A percentile compares a stretch with the other conserved stretches of the same genome.
phyloP scores from a whole-genome alignment of 2,797 vertebrate genomes.

The Cossypha dichroa region DNA sequence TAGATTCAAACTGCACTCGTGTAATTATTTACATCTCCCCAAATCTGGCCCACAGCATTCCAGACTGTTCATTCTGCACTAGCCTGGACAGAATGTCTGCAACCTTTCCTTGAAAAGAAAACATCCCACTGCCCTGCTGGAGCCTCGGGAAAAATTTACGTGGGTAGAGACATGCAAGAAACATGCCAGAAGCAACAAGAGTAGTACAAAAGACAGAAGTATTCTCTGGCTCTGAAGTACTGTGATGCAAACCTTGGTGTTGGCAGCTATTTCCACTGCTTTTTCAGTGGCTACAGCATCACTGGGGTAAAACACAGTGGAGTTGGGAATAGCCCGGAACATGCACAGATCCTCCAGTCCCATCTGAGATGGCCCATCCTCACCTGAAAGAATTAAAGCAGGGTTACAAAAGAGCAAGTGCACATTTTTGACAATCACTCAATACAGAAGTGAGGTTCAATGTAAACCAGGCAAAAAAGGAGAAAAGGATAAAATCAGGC shows the following conservation, averaged over 20 bases:
- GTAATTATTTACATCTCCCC: not conserved
- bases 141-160: slow-evolving; percentile 6
- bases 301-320: slow-evolving; percentile 93
- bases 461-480: not conserved
- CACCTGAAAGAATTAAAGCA: slow-evolving; percentile 78
- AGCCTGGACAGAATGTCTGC: not conserved
- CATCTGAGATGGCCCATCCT: slow-evolving; percentile 95
- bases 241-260: slow-evolving; percentile 83
- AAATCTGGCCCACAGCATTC: not conserved
- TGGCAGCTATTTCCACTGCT: slow-evolving; percentile 92
- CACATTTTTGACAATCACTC: not conserved
- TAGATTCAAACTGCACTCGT: not conserved
- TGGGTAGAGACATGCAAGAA: not conserved
- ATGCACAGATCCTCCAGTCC: slow-evolving; percentile 91
- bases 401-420: not conserved
- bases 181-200: not conserved
- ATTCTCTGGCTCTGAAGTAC: not conserved
- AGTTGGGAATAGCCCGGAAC: slow-evolving; percentile 87
- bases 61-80: not conserved
- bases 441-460: slow-evolving; percentile 9
- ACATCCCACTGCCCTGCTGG: not conserved
- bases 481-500: slow-evolving; percentile 36
- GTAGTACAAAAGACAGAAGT: not conserved
- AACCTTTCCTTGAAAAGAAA: not conserved
- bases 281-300: slow-evolving; percentile 94